Base-by-base conservation (phyloP, 2,888 invertebrate species). In the Theretra japonica region DNA sequence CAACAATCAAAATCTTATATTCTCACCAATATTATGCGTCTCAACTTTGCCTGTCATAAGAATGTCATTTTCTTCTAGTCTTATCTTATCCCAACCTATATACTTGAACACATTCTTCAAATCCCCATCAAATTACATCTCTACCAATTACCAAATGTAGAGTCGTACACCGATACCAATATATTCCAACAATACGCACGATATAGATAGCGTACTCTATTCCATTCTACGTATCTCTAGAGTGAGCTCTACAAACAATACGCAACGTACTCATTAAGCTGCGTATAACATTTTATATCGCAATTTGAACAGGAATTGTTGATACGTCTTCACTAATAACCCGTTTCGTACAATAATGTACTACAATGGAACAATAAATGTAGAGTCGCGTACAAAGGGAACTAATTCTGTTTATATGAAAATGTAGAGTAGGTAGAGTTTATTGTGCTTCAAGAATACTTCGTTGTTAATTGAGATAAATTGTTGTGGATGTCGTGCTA, bases 261-360 rank as follows among this genome's bases (percentile, higher is more conserved):
- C 33, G n/a, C 41, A 62, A 4, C 4, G 21, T 41, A 21, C 17
- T 23, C 65, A 48, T 65, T 65, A 65, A 65, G 41, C 23, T 2
- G 15, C 21, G 8, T 41, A 65, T 23, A 60, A 65, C 23, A 48
- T 65, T 65, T 62, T 65, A 65, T 65, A 65, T 23, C 41, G 21
- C 41, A 65, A 65, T 65, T 48, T 65, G 23, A 48, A 65, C 65
- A 48, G 41, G 48, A 65, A 48, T 65, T 65, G 65, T 65, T 25
- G 65, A 33, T 62, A 62, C 65, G 23, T 65, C 65, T 65, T 48
- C 41, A 65, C 41, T 48, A 48, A 65, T 65, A 65, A 65, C 65
- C 48, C 21, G 65, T 48, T 48, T 65, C 41, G 23, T 53, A 53
- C 21, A 33, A 62, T 59, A 59, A 60, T 30, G 60, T 60, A 60